A percentile compares a stretch with the other conserved stretches of the same genome.
Conservation (phyloP, 2,113 vertebrate species). For the Galemys pyrenaicus region DNA sequence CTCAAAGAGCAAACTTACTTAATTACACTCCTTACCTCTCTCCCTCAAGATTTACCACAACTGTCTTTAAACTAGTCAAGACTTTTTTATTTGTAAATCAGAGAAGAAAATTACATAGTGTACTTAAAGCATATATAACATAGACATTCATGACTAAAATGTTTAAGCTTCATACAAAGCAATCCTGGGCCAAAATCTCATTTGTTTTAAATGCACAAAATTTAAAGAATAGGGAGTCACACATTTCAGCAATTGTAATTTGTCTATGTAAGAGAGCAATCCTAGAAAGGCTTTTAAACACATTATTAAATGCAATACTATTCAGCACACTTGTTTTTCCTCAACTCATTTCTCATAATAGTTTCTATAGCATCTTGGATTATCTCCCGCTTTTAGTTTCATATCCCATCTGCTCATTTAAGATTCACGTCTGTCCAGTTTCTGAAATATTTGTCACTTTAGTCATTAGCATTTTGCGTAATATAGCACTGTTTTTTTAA, state of each 20-base stretch:
- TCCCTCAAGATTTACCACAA: not conserved
- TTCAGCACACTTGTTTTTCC: slow-evolving; percentile 65
- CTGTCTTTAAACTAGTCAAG: not conserved
- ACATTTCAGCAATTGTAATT: slow-evolving; percentile 44
- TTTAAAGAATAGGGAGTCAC: slow-evolving; percentile 12
- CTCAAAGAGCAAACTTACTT: not conserved
- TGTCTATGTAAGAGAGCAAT: slow-evolving; percentile 60
- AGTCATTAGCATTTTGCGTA: slow-evolving; percentile 75
- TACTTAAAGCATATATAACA: not conserved
- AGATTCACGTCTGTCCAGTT: slow-evolving; percentile 77
- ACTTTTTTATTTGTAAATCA: slow-evolving; percentile 28
- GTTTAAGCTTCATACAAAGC: not conserved
- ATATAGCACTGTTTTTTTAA: slow-evolving; percentile 72
- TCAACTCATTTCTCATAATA: slow-evolving; percentile 71
- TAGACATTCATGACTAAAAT: slow-evolving; percentile 31
- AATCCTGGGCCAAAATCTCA: slow-evolving; percentile 29
- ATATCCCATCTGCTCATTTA: slow-evolving; percentile 78
- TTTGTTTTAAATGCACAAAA: slow-evolving; percentile 50
- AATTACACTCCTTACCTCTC: not conserved
- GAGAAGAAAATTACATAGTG: slow-evolving; percentile 16
- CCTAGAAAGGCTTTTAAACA: slow-evolving; percentile 66
- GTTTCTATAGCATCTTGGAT: slow-evolving; percentile 73
- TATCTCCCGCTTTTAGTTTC: slow-evolving; percentile 71
- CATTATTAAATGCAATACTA: slow-evolving; percentile 57
- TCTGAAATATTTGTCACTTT: slow-evolving; percentile 78